Percentiles rank a stretch among this genome's conserved stretches.
Conservation (phyloP, 2,888 invertebrate species). For the Deilephila elpenor region DNA sequence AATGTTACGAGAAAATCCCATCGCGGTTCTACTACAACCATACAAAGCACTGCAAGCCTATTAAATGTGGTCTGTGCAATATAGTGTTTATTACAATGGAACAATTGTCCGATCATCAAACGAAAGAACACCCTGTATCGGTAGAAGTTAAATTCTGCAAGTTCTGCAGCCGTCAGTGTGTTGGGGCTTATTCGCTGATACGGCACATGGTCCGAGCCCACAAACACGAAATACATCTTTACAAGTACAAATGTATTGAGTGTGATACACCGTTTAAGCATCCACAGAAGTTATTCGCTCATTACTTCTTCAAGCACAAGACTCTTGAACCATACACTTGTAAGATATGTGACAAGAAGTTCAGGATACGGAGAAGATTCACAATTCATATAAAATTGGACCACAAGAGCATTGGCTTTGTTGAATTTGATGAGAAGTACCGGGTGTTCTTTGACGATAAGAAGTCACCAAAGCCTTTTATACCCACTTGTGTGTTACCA, state of each 20-base stretch:
- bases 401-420: constrained; percentile 67
- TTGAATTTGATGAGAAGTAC: constrained; percentile 71
- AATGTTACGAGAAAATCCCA: constrained; percentile 51
- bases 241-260: constrained; percentile 68
- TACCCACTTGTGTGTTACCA: constrained; percentile 47
- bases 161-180: constrained; percentile 64
- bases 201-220: constrained; percentile 66
- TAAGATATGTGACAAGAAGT: constrained; percentile 66
- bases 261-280: constrained; percentile 66
- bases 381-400: constrained; percentile 72
- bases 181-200: constrained; percentile 53
- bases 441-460: constrained; percentile 69
- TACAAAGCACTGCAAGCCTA: constrained; percentile 49
- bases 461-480: constrained; percentile 62
- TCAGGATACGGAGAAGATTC: constrained; percentile 63
- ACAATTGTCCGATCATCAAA: constrained; percentile 59
- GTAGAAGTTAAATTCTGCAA: constrained; percentile 57
- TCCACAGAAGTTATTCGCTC: constrained; percentile 68
- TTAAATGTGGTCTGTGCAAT: constrained; percentile 61
- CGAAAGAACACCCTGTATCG: constrained; percentile 51
- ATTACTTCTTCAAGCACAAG: constrained; percentile 65
- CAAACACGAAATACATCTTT: constrained; percentile 54
- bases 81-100: constrained; percentile 51
- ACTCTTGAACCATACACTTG: constrained; percentile 68
- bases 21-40: constrained; percentile 43